Conservation (phyloP, 2,888 invertebrate genomes). For the Esperia sulphurella region DNA sequence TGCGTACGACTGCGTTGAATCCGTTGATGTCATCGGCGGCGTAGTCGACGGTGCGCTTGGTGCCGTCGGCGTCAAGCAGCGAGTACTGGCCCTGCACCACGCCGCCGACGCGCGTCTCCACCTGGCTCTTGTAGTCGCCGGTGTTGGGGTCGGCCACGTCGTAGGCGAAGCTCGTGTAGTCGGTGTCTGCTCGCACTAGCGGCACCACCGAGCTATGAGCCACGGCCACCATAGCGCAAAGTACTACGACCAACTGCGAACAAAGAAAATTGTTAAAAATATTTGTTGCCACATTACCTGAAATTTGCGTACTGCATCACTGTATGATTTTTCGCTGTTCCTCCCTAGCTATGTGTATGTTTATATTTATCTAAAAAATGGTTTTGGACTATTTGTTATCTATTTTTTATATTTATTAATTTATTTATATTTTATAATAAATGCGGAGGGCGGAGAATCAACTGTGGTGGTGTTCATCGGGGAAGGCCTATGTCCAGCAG, state of each 20-base stretch:
- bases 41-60: conserved; percentile 78
- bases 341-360: too few species aligned
- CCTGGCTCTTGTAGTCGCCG: conserved; percentile 79
- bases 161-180: conserved; percentile 76
- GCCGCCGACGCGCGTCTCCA: conserved; percentile 75
- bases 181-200: conserved; percentile 72
- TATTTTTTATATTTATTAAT: too few species aligned
- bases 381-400: too few species aligned
- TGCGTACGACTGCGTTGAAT: conserved; percentile 79
- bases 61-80: conserved; percentile 75
- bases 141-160: conserved; percentile 78
- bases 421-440: too few species aligned
- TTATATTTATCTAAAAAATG: too few species aligned
- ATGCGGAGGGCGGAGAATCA: too few species aligned
- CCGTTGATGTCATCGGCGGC: conserved; percentile 77
- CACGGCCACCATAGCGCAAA: conserved; percentile 58
- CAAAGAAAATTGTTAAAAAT: too few species aligned
- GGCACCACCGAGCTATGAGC: conserved; percentile 71
- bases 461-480: too few species aligned
- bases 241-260: conserved; percentile 62
- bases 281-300: too few species aligned
- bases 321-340: too few species aligned
- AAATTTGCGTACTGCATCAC: too few species aligned
- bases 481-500: too few species aligned
- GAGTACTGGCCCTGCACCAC: conserved; percentile 77